Evolutionary conservation across 37 sponge, comb jelly and placozoan genomes (phyloP), one percentile per base, ranked within the genome.

Genomic region (Cladorhizidae sp.): DNA sequence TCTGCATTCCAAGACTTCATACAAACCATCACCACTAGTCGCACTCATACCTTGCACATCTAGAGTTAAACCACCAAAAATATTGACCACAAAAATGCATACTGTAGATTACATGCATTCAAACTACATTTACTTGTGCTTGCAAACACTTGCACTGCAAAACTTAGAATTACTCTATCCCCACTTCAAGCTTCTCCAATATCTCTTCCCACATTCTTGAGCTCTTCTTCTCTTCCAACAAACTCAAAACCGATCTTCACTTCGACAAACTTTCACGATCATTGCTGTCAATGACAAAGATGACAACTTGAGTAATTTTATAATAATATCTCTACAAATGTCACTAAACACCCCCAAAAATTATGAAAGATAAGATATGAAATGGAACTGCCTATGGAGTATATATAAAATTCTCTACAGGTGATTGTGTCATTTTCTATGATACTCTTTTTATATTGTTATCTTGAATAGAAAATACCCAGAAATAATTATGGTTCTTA

Each of bases 221-320:
- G 40, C 38, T 94, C 88, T 18, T 88, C 86, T 37, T 96, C n/a
- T n/a, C 97, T 20, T 40, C 58, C 39, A 94, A 40, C 29, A 94
- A 67, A 14, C 42, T 40, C 22, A 56, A 26, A 11, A 96, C 97
- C 17, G 88, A 72, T 18, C 42, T 56, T 9, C 84, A 75, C 9
- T 93, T 81, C 22, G 49, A 26, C 29, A 96, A 64, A 38, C 97
- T 77, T 36, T 96, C 97, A 11, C 89, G 40, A 69, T 96, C 97
- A 49, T 94, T 91, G 57, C 95, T 94, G 84, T 96, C 97, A 41
- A 96, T 74, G 40, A 96, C 95, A 76, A 86, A 91, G 2, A 96
- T 65, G 12, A 95, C 63, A 15, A 79, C 93, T 78, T 92, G 88
- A n/a, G 85, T 93, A 42, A 87, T 81, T 25, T 83, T 78, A 67